Evolutionary conservation across 2,888 invertebrate genomes (phyloP).

Genomic region (Acanthacorydalis orientalis): DNA sequence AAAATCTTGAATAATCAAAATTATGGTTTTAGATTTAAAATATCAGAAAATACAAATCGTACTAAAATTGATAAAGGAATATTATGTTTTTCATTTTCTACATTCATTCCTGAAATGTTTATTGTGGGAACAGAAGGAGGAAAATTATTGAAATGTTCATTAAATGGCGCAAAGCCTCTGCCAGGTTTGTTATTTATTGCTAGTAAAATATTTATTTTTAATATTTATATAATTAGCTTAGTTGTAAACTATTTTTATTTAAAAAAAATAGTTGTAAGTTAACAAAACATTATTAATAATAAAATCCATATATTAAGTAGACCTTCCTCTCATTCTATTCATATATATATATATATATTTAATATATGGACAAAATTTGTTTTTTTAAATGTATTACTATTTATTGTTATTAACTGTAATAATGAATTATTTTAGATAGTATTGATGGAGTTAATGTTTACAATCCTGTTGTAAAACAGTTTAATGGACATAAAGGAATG

Average conservation of each 20-base stretch:
- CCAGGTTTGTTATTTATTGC: too few relatives aligned
- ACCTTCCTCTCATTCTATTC: too few relatives aligned
- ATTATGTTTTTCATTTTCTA: conserved; percentile 25
- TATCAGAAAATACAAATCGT: not conserved
- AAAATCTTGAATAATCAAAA: too few relatives aligned
- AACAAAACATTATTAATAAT: too few relatives aligned
- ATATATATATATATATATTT: too few relatives aligned
- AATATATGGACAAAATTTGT: too few relatives aligned
- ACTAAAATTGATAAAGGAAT: conserved; percentile 17
- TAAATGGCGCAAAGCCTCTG: conserved; percentile 19
- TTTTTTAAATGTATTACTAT: too few relatives aligned
- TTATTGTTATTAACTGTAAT: not conserved
- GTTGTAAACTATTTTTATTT: too few relatives aligned
- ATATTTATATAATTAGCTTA: not conserved
- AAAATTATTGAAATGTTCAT: conserved; percentile 22
- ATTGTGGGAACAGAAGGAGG: conserved; percentile 27
- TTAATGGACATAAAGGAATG: conserved; percentile 23
- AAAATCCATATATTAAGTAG: too few relatives aligned
- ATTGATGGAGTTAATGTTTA: conserved; percentile 16
- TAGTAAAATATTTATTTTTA: too few relatives aligned
- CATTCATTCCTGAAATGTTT: conserved; percentile 21
- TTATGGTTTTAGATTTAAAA: not conserved
- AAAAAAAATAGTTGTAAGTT: too few relatives aligned
- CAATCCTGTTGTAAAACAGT: conserved; percentile 25
- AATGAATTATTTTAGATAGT: conserved; percentile 12